Evolutionary conservation across 2,113 vertebrate species (phyloP), one percentile per base, ranked within the genome.

Genomic region (Entelurus aequoreus): DNA sequence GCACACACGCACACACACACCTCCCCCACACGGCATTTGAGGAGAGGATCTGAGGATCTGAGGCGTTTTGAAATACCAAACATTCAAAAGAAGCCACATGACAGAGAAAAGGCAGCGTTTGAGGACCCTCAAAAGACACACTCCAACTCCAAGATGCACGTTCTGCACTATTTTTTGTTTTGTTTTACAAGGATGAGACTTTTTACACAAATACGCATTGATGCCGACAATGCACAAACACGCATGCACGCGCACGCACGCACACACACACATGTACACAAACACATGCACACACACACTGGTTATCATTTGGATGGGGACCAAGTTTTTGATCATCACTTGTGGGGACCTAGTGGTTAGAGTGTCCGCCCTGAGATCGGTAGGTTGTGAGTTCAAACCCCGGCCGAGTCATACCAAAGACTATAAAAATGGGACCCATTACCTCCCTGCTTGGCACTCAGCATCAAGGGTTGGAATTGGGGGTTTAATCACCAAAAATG

Each of bases 11-110:
- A 6, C 68, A 1, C 64, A 62, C 62, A 53, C 66, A 54, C 69
- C 69, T 80, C 61, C 82, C 69, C 70, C 83, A 82, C 75, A 83
- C 73, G 71, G 68, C 62, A 64, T 69, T 65, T 75, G 82, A 82
- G 78, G 68, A 83, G 81, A 83, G 77, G 80, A 88, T 86, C 85
- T 85, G 81, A 83, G 77, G 80, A 88, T 86, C 85, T 85, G 73
- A 88, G 76, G 80, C 82, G 83, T 84, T 86, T 82, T 83, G 81
- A 88, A 85, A 90, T 90, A 84, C 87, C 88, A 86, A 84, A 84
- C 83, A 90, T 90, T 87, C 88, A 88, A 86, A 84, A 84, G 81
- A 77, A 83, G 81, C 83, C 82, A 85, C 84, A 87, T 84, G 84
- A 87, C 80, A 82, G 77, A 63, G 74, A 76, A 71, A 74, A 85